phyloP scores from a whole-genome alignment of 2,113 vertebrate species.

The Gymnocephalus cernua region DNA sequence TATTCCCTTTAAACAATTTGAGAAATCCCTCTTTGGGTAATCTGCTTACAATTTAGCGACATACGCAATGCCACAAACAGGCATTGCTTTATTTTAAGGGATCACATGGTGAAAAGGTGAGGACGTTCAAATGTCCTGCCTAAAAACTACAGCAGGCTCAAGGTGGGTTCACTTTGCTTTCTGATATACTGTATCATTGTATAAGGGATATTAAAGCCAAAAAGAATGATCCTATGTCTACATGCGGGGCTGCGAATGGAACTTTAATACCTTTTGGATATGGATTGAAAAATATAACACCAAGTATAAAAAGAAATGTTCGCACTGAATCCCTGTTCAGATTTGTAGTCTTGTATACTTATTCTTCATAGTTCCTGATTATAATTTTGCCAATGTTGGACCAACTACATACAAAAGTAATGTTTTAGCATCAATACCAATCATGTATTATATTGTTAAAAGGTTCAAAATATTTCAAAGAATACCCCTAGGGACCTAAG shows the following conservation, averaged over 20 bases:
- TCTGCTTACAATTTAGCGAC: background rate
- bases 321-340: background rate
- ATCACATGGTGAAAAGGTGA: background rate
- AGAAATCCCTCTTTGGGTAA: background rate
- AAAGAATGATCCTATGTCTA: background rate
- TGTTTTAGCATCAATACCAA: background rate
- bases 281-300: background rate
- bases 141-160: background rate
- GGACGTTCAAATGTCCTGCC: background rate
- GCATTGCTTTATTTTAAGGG: background rate
- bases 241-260: background rate
- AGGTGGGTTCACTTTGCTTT: background rate
- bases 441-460: slow-evolving; percentile 1
- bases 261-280: background rate
- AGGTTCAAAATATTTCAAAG: background rate
- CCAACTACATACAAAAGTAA: background rate
- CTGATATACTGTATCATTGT: background rate
- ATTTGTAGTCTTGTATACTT: no score
- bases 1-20: background rate
- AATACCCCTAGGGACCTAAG: background rate
- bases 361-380: background rate
- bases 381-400: background rate
- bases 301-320: background rate
- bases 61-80: background rate
- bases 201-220: background rate